Evolutionary conservation across 2,888 invertebrate species (phyloP).

Genomic region (Leptodirus hochenwartii): DNA sequence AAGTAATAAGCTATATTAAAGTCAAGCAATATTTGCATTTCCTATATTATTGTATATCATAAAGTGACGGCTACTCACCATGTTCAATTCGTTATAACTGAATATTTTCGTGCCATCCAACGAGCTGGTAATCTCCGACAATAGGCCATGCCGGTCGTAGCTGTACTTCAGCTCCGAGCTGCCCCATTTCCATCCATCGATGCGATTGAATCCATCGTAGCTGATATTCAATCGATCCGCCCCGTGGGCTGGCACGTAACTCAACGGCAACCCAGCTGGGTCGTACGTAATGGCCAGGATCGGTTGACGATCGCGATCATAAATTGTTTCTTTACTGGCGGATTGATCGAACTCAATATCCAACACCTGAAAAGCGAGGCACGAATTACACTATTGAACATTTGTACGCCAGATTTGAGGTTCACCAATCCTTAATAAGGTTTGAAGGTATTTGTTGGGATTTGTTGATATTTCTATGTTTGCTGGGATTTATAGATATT

Average conservation of each 20-base stretch:
- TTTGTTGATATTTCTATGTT: too few species aligned
- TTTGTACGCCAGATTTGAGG: too few species aligned
- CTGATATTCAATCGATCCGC: constrained; percentile 71
- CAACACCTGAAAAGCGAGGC: too few species aligned
- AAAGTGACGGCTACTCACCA: too few species aligned
- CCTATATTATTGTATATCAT: too few species aligned
- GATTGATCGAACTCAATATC: constrained; percentile 88
- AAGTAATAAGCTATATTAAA: too few species aligned
- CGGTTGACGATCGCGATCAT: constrained; percentile 65
- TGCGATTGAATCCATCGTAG: constrained; percentile 74
- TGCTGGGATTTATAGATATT: too few species aligned
- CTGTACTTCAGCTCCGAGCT: constrained; percentile 60
- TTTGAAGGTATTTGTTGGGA: too few species aligned
- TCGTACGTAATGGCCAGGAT: constrained; percentile 78
- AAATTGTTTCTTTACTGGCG: constrained; percentile 76
- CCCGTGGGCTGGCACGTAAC: constrained; percentile 63
- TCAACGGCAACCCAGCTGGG: constrained; percentile 73
- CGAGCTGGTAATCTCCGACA: constrained; percentile 74
- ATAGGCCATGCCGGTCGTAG: constrained; percentile 73
- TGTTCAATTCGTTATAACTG: constrained; percentile 67
- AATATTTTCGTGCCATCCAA: constrained; percentile 71
- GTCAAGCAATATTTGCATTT: too few species aligned
- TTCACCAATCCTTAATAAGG: too few species aligned
- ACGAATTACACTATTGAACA: too few species aligned
- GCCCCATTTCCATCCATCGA: constrained; percentile 88